Evolutionary conservation across 37 sponge, comb jelly and placozoan genomes (phyloP).

Genomic region (Geodia barretti): DNA sequence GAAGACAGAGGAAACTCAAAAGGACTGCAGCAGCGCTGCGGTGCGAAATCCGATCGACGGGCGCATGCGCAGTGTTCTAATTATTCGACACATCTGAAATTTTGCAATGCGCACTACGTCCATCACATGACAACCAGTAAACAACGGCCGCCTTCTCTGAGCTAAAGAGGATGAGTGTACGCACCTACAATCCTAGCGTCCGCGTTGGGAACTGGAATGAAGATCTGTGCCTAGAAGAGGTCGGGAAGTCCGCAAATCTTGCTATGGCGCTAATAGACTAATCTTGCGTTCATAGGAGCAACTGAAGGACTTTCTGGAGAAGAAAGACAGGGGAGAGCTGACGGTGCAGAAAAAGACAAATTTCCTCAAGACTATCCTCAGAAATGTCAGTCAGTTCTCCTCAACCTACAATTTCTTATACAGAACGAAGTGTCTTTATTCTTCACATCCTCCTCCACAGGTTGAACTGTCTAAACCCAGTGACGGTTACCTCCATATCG

Average conservation of each 20-base stretch:
- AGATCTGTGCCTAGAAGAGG: conserved; percentile 95
- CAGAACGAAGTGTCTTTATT: too few relatives aligned
- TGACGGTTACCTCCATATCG: conserved; percentile 83
- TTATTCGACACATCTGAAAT: too few relatives aligned
- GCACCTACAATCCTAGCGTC: conserved; percentile 96
- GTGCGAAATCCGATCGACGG: too few relatives aligned
- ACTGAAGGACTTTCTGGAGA: conserved; percentile 93
- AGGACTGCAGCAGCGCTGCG: too few relatives aligned
- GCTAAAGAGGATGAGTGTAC: conserved; percentile 58
- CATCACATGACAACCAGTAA: too few relatives aligned
- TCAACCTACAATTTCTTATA: too few relatives aligned
- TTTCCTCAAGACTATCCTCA: conserved; percentile 80
- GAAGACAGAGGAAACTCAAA: too few relatives aligned
- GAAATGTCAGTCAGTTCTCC: conserved; percentile 47
- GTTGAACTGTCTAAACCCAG: conserved; percentile 59
- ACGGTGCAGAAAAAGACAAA: conserved; percentile 86
- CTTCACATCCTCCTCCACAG: too few relatives aligned
- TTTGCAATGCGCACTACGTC: too few relatives aligned
- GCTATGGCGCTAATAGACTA: neutral
- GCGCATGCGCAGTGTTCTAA: too few relatives aligned
- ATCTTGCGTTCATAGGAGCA: conserved; percentile 57
- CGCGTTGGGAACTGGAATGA: conserved; percentile 99
- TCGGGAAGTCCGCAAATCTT: conserved; percentile 10
- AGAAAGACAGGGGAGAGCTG: conserved; percentile 93
- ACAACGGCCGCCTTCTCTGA: too few relatives aligned